Conservation (phyloP, 2,797 vertebrate species). For the Lepilemur septentrionalis region DNA sequence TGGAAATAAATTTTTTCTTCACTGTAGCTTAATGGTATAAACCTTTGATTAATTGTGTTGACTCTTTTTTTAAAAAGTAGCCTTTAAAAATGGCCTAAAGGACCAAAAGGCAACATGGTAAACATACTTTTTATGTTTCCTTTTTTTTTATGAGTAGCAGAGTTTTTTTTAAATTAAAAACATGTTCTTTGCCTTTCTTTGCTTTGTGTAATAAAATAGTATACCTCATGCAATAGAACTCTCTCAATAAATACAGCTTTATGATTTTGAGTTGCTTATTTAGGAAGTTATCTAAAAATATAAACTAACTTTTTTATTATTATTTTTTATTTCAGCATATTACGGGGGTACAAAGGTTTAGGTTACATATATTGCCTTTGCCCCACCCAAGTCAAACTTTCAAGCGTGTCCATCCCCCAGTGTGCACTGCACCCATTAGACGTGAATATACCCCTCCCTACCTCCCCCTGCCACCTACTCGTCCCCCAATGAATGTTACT, state of each 20-base stretch:
- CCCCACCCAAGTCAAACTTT: no score
- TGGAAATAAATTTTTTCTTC: background rate
- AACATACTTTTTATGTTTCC: background rate
- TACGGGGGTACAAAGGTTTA: no score
- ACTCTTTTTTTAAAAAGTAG: background rate
- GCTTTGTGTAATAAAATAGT: background rate
- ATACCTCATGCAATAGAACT: background rate
- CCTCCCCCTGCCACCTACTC: no score
- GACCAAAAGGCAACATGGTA: background rate
- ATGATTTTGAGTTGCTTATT: background rate
- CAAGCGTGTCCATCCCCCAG: no score
- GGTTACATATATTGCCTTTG: no score
- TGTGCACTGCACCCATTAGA: no score
- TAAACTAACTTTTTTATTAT: background rate
- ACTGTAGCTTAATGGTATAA: background rate
- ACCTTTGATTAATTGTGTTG: background rate
- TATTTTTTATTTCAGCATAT: no score
- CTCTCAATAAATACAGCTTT: background rate
- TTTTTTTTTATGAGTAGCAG: background rate
- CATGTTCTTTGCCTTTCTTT: background rate
- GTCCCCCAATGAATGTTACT: no score
- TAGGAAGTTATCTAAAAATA: background rate
- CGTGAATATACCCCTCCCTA: no score
- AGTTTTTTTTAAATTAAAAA: slow-evolving; percentile 14
- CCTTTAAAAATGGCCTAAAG: background rate